Evolutionary conservation across 2,113 vertebrate species (phyloP), one percentile per base, ranked within the genome.

Genomic region (Carassius carassius): DNA sequence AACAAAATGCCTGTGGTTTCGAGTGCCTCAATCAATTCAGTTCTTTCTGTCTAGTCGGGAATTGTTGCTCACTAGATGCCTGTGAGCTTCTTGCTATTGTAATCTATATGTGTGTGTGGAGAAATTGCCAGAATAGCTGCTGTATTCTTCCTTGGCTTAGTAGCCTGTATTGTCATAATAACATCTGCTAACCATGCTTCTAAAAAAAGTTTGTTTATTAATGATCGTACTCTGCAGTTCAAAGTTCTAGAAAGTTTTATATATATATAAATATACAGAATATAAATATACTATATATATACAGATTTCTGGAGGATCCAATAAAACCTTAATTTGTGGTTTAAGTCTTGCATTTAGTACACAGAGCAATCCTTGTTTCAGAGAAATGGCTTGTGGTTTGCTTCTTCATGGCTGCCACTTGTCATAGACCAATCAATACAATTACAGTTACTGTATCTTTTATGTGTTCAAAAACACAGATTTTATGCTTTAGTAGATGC

Each of bases 1-100:
- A 85, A 65, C 23, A 70, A 73, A 79, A 62, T 78, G 63, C 62
- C 78, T 80, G 84, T 70, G 69, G 84, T 78, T 60, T 29, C 6
- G 56, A 58, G 56, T 65, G 35, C 58, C 41, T 76, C 77, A 73
- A 85, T 85, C 84, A 73, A 23, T 73, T 81, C 67, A 23, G 23
- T 67, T 51, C 67, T 62, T 62, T 72, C 56, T 23, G 29, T 51
- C 23, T 62, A 81, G 17, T 37, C 2, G 78, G 21, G 44, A 81
- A 63, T 65, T 51, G 77, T 69, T 60, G 75, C 63, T 79, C 77
- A 79, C 63, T 58, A 25, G 51, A 47, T 47, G 65, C 84, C 7
- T 60, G 12, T 73, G 51, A 81, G 78, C 67, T 49, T 69, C 77
- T 69, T 78, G 29, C 75, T 69, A 16, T 14, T 69, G 11, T 49